Base-by-base conservation (phyloP, 64 coral and sea anemone species). In the Trachythela sp. region DNA sequence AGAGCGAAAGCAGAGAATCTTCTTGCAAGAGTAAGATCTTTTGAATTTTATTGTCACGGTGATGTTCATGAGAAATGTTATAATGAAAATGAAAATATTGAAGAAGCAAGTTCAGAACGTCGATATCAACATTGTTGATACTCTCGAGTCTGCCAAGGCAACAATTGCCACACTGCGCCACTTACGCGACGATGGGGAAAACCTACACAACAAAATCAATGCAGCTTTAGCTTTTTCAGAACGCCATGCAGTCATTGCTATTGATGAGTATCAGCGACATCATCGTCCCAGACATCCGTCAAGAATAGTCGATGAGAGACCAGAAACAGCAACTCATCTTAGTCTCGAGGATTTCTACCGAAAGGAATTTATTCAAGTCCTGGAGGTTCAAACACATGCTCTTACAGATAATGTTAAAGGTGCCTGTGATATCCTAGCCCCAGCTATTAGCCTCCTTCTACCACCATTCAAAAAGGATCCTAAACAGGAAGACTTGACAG, bases 381-480 rank as follows among this genome's bases (percentile, higher is more conserved):
- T 70, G 24, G 64, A 70, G 8, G 64, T 70, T n/a, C 64, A 70
- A 32, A 70, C 24, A 70, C 8, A 70, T 70, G 64, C 30, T 22
- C 64, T 70, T n/a, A 70, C 64, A 70, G 64, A 70, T 70, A 70
- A 70, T 22, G 64, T 70, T 70, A 7, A 70, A 70, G 64, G 8
- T 70, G 64, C 64, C 64, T 70, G 64, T 70, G 64, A 70, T 70
- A 70, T 32, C 7, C 64, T 70, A 9, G 64, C 64, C 64, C 64
- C 64, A 9, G 64, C 64, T 26, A 70, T 70, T 70, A 5, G 24
- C 8, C 64, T 70, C 24, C 64, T 70, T 70, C 64, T 70, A 9
- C 64, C 64, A 6, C 64, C 64, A 70, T 70, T 70, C 64, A 70
- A 70, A 7, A 70, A n/a, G 7, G 64, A 70, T 70, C 64, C 64